Evolutionary conservation across 1,140 invertebrate species (phyloP).

Genomic region (Lasioglossum albipes): DNA sequence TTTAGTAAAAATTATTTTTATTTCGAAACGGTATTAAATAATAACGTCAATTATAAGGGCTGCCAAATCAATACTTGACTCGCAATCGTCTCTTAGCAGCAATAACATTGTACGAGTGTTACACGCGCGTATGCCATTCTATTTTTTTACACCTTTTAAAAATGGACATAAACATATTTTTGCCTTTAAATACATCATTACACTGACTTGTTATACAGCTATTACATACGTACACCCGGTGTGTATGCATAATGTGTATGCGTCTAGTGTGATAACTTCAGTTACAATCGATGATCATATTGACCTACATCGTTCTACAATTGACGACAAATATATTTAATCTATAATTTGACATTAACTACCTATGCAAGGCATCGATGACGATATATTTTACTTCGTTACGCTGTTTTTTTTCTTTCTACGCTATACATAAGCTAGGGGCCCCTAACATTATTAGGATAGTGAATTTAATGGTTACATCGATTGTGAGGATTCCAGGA

Average conservation of each 20-base stretch:
- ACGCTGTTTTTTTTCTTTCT: slow-evolving; percentile 15
- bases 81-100: slow-evolving; percentile 46
- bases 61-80: slow-evolving; percentile 33
- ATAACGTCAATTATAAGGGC: slow-evolving; percentile 51
- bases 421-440: slow-evolving; percentile 47
- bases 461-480: slow-evolving; percentile 26
- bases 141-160: not conserved
- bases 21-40: slow-evolving; percentile 64
- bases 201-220: slow-evolving; percentile 41
- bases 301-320: slow-evolving; percentile 60
- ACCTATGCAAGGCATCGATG: slow-evolving; percentile 72
- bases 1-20: slow-evolving; percentile 63
- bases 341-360: slow-evolving; percentile 67
- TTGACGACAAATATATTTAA: slow-evolving; percentile 68
- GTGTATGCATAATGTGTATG: slow-evolving; percentile 38
- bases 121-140: slow-evolving; percentile 6
- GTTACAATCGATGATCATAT: slow-evolving; percentile 56
- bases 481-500: slow-evolving; percentile 17
- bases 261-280: slow-evolving; percentile 49
- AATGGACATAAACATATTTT: slow-evolving; percentile 44
- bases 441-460: slow-evolving; percentile 43
- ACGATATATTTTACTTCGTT: slow-evolving; percentile 56
- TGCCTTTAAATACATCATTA: slow-evolving; percentile 40
- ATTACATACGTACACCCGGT: slow-evolving; percentile 33
- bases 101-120: slow-evolving; percentile 39